A percentile compares a stretch with the other conserved stretches of the same genome.
These are phyloP conservation scores for Drosophila arizonae DNA, from an alignment of 1,140 invertebrate genomes.

Conservation along the genomic window DNA sequence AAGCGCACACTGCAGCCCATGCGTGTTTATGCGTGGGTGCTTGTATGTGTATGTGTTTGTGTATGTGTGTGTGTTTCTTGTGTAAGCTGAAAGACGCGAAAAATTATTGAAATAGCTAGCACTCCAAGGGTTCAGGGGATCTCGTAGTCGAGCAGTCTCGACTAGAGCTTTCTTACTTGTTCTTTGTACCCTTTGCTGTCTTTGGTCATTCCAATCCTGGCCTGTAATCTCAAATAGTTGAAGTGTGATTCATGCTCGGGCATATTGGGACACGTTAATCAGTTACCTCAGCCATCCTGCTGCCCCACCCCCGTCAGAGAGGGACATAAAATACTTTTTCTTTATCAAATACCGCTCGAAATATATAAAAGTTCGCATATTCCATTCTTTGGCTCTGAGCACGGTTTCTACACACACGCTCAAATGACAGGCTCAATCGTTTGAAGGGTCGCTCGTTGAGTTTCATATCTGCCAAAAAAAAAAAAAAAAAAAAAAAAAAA, in stretches of 20 bases:
- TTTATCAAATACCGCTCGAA: constrained; percentile 5
- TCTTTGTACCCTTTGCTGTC: too few species aligned
- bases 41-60: too few species aligned
- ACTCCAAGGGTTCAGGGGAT: too few species aligned
- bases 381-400: background rate
- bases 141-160: too few species aligned
- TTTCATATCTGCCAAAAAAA: background rate
- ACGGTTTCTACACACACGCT: background rate
- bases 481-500: background rate
- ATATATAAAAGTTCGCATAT: constrained; percentile 15
- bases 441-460: constrained; percentile 31
- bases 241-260: background rate
- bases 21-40: too few species aligned
- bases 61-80: too few species aligned
- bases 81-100: too few species aligned
- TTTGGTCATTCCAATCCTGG: background rate
- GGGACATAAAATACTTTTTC: background rate
- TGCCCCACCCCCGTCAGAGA: background rate
- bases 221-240: background rate
- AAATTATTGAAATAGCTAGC: too few species aligned
- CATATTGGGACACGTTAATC: constrained; percentile 1
- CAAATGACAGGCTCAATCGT: constrained; percentile 2
- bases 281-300: background rate
- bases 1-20: too few species aligned
- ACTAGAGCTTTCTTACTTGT: too few species aligned